Base-by-base conservation (phyloP, 2,888 invertebrate genomes). In the Polietes domitor region DNA sequence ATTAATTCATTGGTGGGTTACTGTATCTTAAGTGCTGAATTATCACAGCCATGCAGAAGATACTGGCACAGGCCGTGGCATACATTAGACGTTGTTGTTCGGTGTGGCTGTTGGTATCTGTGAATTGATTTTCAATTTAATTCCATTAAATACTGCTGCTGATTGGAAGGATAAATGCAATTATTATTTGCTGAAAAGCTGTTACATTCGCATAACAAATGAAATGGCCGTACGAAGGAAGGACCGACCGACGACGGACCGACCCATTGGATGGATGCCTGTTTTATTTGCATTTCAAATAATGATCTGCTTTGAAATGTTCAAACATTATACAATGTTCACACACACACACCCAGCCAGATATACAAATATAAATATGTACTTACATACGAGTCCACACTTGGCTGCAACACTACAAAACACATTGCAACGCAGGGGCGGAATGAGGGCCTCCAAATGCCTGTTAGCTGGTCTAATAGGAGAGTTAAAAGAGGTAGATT, bases 81-180 rank as follows among this genome's bases (percentile, higher is more conserved):
- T n/a, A 47, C 47, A 47, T n/a, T 47, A 12, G 10, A 9, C 37
- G 37, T 10, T 37, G 37, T 10, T 7, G 10, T 37, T 37, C 10
- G 7, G 6, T 55, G 37, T 55, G 28, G 24, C 15, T 63, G 72
- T 26, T 4, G 55, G 17, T 80, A 21, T 65, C 17, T 74, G 28
- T 70, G 21, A 77, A 15, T 53, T 74, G 77, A 82, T 77, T 73
- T 73, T 58, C n/a, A 55, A 55, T 37, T 73, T 73, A 58, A 72
- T 72, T 55, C 28, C 24, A 76, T 82, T 71, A 72, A 82, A 75
- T 72, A 65, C 72, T 58, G 55, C 32, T 72, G 53, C 43, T 82
- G 78, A 82, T 75, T 82, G 82, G 58, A 55, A 71, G 71, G 75
- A 79, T 82, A 75, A 61, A 50, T 70, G 65, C 37, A 24, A 68